Evolutionary conservation across 2,888 invertebrate species (phyloP).

Genomic region (Tanytarsus gracilentus): DNA sequence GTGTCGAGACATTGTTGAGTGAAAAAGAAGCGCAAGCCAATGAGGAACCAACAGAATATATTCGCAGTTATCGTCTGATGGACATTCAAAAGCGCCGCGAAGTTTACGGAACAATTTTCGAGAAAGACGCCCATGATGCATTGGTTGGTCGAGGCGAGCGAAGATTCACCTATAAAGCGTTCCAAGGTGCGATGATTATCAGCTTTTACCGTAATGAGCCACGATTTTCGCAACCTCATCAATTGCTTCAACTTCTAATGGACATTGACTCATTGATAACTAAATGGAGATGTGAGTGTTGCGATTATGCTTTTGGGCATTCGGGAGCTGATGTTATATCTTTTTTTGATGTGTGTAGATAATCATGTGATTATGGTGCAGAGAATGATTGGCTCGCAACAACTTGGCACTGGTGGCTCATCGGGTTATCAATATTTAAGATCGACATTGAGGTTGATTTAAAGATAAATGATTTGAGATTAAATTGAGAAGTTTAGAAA

Average conservation of each 20-base stretch:
- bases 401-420: conserved; percentile 93
- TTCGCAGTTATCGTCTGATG: conserved; percentile 49
- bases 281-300: conserved; percentile 98
- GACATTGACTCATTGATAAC: conserved; percentile 97
- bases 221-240: conserved; percentile 95
- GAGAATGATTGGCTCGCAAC: conserved; percentile 95
- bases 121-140: conserved; percentile 72
- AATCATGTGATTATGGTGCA: conserved; percentile 98
- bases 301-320: no score
- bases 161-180: conserved; percentile 76
- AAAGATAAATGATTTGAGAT: background rate
- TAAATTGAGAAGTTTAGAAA: conserved; percentile 22
- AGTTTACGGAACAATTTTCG: conserved; percentile 84
- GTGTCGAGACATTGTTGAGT: conserved; percentile 61
- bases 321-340: conserved; percentile 1
- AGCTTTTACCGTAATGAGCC: conserved; percentile 95
- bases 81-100: conserved; percentile 72
- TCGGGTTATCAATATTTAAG: conserved; percentile 96
- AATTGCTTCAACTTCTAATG: conserved; percentile 87
- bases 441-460: conserved; percentile 79
- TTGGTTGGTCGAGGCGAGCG: conserved; percentile 65
- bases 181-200: conserved; percentile 97
- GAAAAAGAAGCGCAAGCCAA: conserved; percentile 56
- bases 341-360: conserved; percentile 49
- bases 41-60: conserved; percentile 16